Base-by-base conservation (phyloP, 2,888 invertebrate genomes). In the Parapristionchus giblindavisi region DNA sequence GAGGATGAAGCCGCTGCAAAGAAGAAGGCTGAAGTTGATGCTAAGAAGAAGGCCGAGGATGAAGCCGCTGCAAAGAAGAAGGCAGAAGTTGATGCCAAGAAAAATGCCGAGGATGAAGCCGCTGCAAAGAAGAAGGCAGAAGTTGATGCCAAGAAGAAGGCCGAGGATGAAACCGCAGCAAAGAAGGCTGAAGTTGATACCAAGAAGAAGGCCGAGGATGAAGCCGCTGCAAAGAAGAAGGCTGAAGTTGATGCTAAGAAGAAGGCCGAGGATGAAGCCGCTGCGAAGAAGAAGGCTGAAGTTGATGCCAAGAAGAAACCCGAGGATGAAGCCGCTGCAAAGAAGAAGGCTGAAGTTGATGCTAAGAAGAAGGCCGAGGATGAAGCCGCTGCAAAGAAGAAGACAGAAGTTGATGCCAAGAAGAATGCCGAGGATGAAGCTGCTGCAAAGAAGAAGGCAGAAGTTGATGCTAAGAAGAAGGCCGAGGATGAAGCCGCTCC, bases 81-180 rank as follows among this genome's bases (percentile, higher is more conserved):
- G 51, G 34, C 70, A 11, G 77, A 78, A n/a, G 77, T 40, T 21
- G 70, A 76, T n/a, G n/a, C n/a, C n/a, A n/a, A n/a, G 38, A 8
- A 29, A 29, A 48, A 56, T 29, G 77, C 78, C 38, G 56, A 77
- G 48, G 66, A 60, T 70, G 77, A 54, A 3, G 77, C 17, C 3
- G 61, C 48, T 29, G 32, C n/a, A 43, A 76, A 75, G 75, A 75
- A 75, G 75, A 76, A 76, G 58, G 8, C n/a, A n/a, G n/a, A 54
- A 34, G 77, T 75, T n/a, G 75, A 77, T 17, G 68, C 77, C 24
- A 27, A n/a, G 66, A 24, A 1, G 76, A 78, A 80, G 54, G 61
- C 43, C 27, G 75, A 65, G 5, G 52, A 52, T 0, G 56, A 60
- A 43, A n/a, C n/a, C n/a, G n/a, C n/a, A n/a, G n/a, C n/a, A n/a